These are phyloP conservation scores for Pampusana beccarii DNA, from an alignment of 2,113 vertebrate genomes.

Conservation along the genomic window DNA sequence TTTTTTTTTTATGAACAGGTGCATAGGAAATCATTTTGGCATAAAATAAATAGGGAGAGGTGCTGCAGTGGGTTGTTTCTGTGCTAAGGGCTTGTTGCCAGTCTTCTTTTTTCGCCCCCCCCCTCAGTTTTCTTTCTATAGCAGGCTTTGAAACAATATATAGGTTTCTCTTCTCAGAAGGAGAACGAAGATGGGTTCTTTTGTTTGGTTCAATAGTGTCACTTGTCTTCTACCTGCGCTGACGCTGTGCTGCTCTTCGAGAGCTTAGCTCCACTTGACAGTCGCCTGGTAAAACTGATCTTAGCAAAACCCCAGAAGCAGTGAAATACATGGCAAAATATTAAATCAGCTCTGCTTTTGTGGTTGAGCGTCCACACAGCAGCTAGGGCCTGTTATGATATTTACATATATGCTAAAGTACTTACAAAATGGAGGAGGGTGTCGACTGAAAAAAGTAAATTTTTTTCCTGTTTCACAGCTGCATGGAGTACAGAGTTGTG, in stretches of 20 bases:
- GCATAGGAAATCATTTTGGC: constrained; percentile 14
- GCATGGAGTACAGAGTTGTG: rapidly evolving
- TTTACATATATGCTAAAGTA: rapidly evolving
- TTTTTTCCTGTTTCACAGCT: neutral
- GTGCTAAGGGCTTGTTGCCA: neutral
- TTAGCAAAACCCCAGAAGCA: neutral
- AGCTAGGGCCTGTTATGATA: neutral
- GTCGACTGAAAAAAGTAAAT: neutral
- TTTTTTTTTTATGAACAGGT: constrained; percentile 10
- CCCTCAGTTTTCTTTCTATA: neutral
- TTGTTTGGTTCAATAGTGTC: neutral
- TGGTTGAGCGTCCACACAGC: rapidly evolving
- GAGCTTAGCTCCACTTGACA: neutral
- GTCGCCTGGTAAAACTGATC: neutral
- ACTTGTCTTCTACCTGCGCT: neutral
- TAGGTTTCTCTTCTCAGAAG: neutral
- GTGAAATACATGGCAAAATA: neutral
- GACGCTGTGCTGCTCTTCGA: neutral
- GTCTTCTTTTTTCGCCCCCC: neutral
- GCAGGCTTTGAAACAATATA: neutral
- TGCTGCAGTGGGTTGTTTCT: neutral
- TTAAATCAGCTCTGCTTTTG: neutral
- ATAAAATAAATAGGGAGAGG: constrained; percentile 17
- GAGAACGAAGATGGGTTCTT: neutral
- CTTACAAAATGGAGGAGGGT: neutral